phyloP scores from a whole-genome alignment of 2,113 vertebrate genomes.

The Corapipo altera region DNA sequence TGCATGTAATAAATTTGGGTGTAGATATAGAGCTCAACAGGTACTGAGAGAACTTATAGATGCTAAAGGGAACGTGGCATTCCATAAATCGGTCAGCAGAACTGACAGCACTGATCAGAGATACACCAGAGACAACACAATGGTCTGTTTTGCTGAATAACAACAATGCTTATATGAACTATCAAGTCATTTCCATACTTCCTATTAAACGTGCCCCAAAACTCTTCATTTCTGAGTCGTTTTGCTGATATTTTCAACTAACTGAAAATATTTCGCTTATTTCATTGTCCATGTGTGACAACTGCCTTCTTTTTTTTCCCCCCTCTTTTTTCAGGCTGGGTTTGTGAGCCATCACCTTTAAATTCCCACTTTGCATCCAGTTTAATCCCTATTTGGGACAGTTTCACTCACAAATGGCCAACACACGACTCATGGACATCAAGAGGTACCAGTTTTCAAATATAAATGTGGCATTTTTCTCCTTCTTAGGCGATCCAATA shows the following conservation, averaged over 20 bases:
- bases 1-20: not conserved
- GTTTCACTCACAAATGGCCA: not conserved
- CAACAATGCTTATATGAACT: not conserved
- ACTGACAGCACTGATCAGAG: not conserved
- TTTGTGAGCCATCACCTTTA: not conserved
- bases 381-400: not conserved
- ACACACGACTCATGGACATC: not conserved
- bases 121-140: fast-evolving
- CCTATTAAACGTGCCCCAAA: not conserved
- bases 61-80: not conserved
- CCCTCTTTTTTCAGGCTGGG: not conserved
- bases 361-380: not conserved
- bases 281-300: fast-evolving
- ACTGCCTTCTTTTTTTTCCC: not conserved
- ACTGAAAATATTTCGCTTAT: not conserved
- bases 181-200: not conserved
- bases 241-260: not conserved
- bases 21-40: not conserved
- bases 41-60: not conserved
- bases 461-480: not conserved
- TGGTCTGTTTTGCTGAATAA: not conserved
- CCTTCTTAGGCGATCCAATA: not conserved
- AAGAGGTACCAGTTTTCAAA: not conserved
- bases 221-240: not conserved
- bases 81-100: not conserved